A percentile compares a stretch with the other conserved stretches of the same genome.
These are phyloP conservation scores for Mythimna lalbum DNA, from an alignment of 2,888 invertebrate genomes.

Conservation along the genomic window DNA sequence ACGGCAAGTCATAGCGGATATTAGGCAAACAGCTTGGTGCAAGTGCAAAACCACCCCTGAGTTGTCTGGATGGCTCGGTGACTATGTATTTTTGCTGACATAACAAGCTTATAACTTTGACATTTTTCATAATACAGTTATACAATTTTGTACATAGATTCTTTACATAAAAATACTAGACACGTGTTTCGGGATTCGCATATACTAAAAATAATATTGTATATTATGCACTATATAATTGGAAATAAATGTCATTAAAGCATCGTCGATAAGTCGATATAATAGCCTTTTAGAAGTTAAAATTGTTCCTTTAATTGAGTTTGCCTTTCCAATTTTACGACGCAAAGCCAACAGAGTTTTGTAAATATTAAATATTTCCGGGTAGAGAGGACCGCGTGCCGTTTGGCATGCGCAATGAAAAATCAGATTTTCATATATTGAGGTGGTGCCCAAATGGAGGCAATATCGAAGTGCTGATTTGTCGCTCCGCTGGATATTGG, in stretches of 20 bases:
- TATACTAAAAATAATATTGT: background rate
- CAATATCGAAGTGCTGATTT: slow-evolving; percentile 90
- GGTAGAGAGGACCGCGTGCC: slow-evolving; percentile 45
- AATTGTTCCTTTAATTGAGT: slow-evolving; percentile 76
- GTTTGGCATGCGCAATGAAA: slow-evolving; percentile 77
- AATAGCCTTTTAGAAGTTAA: slow-evolving; percentile 78
- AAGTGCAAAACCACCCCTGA: no score
- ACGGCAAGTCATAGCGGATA: no score
- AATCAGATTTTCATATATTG: slow-evolving; percentile 87
- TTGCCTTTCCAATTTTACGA: slow-evolving; percentile 67
- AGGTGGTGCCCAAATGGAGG: slow-evolving; percentile 88
- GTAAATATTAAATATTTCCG: slow-evolving; percentile 72
- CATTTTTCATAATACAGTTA: no score
- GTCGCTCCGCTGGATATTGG: slow-evolving; percentile 88
- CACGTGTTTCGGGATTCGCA: no score
- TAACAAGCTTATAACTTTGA: no score
- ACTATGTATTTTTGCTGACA: no score
- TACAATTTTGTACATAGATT: no score
- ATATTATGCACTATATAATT: slow-evolving; percentile 36
- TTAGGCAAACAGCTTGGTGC: no score
- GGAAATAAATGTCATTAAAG: slow-evolving; percentile 62
- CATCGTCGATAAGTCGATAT: slow-evolving; percentile 72
- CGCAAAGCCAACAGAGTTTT: slow-evolving; percentile 63
- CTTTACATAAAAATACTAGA: no score
- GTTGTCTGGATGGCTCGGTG: no score